Evolutionary conservation across 2,113 vertebrate species (phyloP).

Genomic region (Calyptommatus sinebrachiatus): DNA sequence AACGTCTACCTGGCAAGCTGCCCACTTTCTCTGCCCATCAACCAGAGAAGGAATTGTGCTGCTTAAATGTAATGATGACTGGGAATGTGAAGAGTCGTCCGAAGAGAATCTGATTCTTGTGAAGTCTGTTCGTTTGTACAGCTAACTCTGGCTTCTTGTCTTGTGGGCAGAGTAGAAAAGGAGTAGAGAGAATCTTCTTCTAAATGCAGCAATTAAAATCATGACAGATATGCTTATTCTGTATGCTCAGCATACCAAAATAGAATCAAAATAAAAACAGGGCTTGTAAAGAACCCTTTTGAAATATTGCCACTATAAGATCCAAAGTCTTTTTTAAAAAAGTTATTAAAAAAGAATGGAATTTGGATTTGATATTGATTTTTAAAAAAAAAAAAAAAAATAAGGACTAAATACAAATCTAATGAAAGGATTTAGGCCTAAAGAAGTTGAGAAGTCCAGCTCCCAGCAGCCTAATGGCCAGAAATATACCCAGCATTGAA

Average conservation of each 20-base stretch:
- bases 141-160: constrained; percentile 76
- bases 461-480: too few species aligned
- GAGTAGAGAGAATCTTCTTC: constrained; percentile 48
- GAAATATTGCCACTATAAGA: too few species aligned
- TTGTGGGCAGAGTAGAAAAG: constrained; percentile 33
- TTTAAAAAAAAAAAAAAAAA: too few species aligned
- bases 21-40: constrained; percentile 85
- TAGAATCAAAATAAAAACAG: constrained; percentile 58
- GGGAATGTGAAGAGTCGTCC: constrained; percentile 85
- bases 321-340: too few species aligned
- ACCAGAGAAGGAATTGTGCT: constrained; percentile 81
- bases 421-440: too few species aligned
- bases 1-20: constrained; percentile 93
- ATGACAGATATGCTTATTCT: constrained; percentile 66
- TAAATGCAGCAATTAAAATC: constrained; percentile 72
- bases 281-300: background rate
- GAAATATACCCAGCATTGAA: too few species aligned
- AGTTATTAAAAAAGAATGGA: too few species aligned
- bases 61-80: constrained; percentile 84
- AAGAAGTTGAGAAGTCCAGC: too few species aligned
- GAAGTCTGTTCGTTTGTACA: constrained; percentile 80
- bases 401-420: too few species aligned
- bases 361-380: too few species aligned
- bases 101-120: constrained; percentile 86
- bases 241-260: constrained; percentile 62